Conservation (phyloP, 2,113 vertebrate species). For the Opisthocomus hoazin region DNA sequence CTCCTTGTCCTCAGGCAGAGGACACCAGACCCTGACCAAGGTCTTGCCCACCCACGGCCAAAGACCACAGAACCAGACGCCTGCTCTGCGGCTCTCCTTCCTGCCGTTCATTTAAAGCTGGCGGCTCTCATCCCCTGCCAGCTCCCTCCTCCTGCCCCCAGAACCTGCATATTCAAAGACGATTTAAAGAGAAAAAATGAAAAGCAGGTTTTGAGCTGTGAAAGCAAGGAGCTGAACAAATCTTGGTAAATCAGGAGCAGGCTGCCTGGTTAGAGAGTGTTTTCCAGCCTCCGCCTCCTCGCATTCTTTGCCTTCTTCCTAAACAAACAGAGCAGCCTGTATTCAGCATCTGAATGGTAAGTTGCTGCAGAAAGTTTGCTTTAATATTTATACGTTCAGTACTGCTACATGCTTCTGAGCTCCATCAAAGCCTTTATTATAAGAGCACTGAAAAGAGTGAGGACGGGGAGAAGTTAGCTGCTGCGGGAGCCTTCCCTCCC, state of each 20-base stretch:
- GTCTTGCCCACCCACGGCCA: background rate
- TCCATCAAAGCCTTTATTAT: constrained; percentile 63
- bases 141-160: background rate
- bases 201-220: constrained; percentile 10
- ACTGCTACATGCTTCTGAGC: constrained; percentile 45
- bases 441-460: constrained; percentile 36
- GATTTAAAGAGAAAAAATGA: background rate
- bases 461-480: constrained; percentile 12
- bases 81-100: background rate
- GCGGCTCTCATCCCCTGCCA: background rate
- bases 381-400: constrained; percentile 69
- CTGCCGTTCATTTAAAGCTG: background rate
- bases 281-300: background rate
- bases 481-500: background rate
- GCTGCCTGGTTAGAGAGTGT: background rate
- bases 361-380: constrained; percentile 63
- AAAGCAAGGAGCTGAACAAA: constrained; percentile 16
- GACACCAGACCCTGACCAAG: background rate
- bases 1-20: background rate
- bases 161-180: background rate
- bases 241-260: background rate
- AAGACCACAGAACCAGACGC: background rate
- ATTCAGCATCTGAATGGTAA: constrained; percentile 62
- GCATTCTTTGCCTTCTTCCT: background rate
- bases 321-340: constrained; percentile 65